Evolutionary conservation across 2,888 invertebrate genomes (phyloP), one percentile per base, ranked within the genome.

Genomic region (Cosmia pyralina): DNA sequence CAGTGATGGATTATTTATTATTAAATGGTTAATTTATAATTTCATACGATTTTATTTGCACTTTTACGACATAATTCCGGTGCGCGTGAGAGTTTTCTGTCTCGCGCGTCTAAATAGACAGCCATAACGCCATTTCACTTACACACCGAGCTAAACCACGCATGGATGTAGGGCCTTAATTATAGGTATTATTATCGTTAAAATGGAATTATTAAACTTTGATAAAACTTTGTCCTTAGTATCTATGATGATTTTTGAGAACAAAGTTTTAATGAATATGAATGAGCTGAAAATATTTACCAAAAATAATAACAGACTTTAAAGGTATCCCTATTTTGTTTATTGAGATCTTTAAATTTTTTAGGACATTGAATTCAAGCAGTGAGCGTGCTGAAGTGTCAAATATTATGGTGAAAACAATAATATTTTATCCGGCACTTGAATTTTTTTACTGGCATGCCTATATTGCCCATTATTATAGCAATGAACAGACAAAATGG

Each of bases 371-470:
- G 8, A 60, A 52, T 81, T n/a, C 7, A 48, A 34, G n/a, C 41
- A 66, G 2, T 55, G 19, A 38, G 17, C 7, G n/a, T 48, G 57
- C 22, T 62, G 53, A 52, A 68, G 52, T 48, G 46, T 53, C 11
- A 53, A 75, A 72, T 57, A 62, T 44, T 62, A 71, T 60, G 48
- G 59, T 52, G 60, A 69, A 83, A 38, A 58, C 52, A 71, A 71
- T 74, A 22, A 71, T 78, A 69, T 81, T 85, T 70, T 57, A 80
- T 72, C 46, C 38, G 53, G 19, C 64, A 59, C 44, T 69, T 75
- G 5, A 53, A 64, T 82, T 66, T 84, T 64, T 73, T 73, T 72
- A 77, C 52, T 63, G 53, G 10, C 34, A 17, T 72, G 48, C 46
- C 17, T 65, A 55, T 2, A 52, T 19, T 73, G 17, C 22, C n/a